Evolutionary conservation across 2,113 vertebrate genomes (phyloP), one percentile per base, ranked within the genome.

Genomic region (Rhinogobius similis): DNA sequence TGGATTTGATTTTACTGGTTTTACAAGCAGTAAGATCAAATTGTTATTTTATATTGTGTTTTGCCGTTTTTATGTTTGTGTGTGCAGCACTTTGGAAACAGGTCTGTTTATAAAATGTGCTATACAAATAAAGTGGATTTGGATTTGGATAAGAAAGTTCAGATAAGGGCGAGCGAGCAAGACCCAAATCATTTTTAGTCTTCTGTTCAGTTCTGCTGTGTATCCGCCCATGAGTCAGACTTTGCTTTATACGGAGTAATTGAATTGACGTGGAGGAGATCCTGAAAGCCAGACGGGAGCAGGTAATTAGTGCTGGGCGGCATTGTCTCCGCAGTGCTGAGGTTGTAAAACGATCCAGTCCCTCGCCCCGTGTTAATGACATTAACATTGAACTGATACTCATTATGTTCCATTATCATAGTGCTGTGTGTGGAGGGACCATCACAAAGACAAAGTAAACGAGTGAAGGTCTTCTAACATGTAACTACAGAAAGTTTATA

Each of bases 71-170:
- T n/a, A n/a, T n/a, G n/a, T n/a, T n/a, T n/a, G n/a, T n/a, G n/a
- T n/a, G n/a, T n/a, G n/a, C n/a, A n/a, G n/a, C n/a, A n/a, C n/a
- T n/a, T n/a, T n/a, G n/a, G n/a, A n/a, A n/a, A n/a, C n/a, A n/a
- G n/a, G n/a, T n/a, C n/a, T n/a, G n/a, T n/a, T n/a, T n/a, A n/a
- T n/a, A n/a, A n/a, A n/a, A n/a, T n/a, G n/a, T n/a, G n/a, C n/a
- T n/a, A n/a, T n/a, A n/a, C n/a, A n/a, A n/a, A n/a, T n/a, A n/a
- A n/a, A n/a, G n/a, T n/a, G n/a, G n/a, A n/a, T n/a, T n/a, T n/a
- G n/a, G n/a, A n/a, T n/a, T n/a, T n/a, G n/a, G n/a, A 92, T 92
- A 86, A 87, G 87, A 86, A 79, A 78, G 78, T 88, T 81, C 88
- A 86, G 90, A 92, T 93, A 90, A 87, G 82, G 44, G 62, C 65